Conservation (phyloP, 2,888 invertebrate genomes). For the Noctua janthe region DNA sequence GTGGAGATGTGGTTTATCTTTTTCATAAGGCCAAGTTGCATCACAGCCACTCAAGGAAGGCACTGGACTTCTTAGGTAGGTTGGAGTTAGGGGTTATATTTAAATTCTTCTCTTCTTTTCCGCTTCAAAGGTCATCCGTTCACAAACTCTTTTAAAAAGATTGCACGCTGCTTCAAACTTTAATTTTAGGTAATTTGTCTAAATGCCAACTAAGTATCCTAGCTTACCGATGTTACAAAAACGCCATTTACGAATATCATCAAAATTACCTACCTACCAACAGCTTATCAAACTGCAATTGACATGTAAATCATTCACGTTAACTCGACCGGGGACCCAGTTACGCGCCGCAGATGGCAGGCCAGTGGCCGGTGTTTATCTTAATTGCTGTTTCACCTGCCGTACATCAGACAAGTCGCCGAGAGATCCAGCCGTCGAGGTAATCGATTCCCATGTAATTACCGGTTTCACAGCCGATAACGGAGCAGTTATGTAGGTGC, state of each 20-base stretch:
- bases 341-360: conserved; percentile 63
- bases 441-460: conserved; percentile 78
- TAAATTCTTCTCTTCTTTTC: background rate
- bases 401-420: conserved; percentile 58
- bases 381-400: conserved; percentile 78
- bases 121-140: background rate
- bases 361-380: conserved; percentile 72
- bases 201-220: background rate
- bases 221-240: background rate
- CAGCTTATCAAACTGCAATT: conserved; percentile 33
- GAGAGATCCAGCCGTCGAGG: conserved; percentile 66
- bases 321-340: conserved; percentile 49
- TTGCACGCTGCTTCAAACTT: background rate
- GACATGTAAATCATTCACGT: conserved; percentile 54
- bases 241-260: background rate
- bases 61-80: too few species aligned
- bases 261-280: background rate
- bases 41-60: background rate
- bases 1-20: background rate
- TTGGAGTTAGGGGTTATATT: background rate
- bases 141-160: background rate
- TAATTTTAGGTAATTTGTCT: too few species aligned
- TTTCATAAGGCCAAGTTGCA: background rate
- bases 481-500: conserved; percentile 61
- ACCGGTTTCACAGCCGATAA: conserved; percentile 66